Evolutionary conservation across 1,140 invertebrate species (phyloP).

Genomic region (Agrilus planipennis): DNA sequence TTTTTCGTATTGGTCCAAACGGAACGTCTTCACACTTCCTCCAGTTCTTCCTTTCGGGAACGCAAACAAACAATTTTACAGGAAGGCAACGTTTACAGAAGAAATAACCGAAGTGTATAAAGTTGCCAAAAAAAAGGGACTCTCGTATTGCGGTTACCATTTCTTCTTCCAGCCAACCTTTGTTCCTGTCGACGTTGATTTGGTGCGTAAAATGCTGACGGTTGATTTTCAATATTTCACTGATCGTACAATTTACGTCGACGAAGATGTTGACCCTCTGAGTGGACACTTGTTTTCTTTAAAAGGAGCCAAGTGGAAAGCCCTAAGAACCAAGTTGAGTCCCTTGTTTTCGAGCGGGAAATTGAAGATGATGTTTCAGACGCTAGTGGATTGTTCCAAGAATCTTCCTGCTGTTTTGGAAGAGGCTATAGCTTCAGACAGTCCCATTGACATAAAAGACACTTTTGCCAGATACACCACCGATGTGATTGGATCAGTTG

Average conservation of each 20-base stretch:
- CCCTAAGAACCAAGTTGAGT: conserved; percentile 33
- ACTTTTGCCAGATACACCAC: conserved; percentile 35
- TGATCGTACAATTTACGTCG: conserved; percentile 6
- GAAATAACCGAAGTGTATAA: conserved; percentile 25
- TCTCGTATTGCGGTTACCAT: conserved; percentile 16
- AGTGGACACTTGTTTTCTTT: conserved; percentile 29
- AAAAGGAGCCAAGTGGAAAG: conserved; percentile 35
- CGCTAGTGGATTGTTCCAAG: conserved; percentile 8
- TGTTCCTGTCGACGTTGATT: conserved; percentile 9
- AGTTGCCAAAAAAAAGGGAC: conserved; percentile 13
- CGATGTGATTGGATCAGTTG: conserved; percentile 38
- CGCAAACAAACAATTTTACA: conserved; percentile 19
- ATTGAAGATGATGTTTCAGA: conserved; percentile 35
- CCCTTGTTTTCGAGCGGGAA: conserved; percentile 40
- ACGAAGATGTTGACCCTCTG: conserved; percentile 20
- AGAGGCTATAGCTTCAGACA: background rate
- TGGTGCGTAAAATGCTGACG: conserved; percentile 8
- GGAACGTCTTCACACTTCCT: conserved; percentile 30
- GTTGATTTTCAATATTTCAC: conserved; percentile 11
- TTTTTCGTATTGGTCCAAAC: conserved; percentile 31
- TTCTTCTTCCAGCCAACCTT: conserved; percentile 4
- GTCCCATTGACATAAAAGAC: conserved; percentile 31
- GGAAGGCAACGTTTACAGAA: conserved; percentile 21
- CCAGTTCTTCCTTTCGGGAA: conserved; percentile 28
- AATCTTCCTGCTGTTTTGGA: conserved; percentile 2